These are phyloP conservation scores for Phalacrocorax pelagicus DNA, from an alignment of 2,113 vertebrate genomes.

Conservation along the genomic window DNA sequence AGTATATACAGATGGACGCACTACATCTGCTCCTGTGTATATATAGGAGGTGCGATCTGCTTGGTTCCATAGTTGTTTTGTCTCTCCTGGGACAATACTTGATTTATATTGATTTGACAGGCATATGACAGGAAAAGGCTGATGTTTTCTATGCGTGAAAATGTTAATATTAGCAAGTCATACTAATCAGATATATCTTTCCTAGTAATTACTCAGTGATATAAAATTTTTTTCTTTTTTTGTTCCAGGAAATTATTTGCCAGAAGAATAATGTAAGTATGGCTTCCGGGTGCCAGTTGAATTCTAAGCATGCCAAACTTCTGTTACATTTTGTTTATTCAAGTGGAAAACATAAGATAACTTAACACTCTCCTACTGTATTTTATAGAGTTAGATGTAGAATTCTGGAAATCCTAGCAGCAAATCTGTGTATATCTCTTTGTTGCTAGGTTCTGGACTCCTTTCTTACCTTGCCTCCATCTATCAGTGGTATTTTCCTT, in stretches of 20 bases:
- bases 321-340: not conserved
- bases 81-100: not conserved
- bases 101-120: not conserved
- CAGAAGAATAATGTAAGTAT: constrained; percentile 99
- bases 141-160: no score
- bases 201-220: not conserved
- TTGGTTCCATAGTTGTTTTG: not conserved
- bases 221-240: not conserved
- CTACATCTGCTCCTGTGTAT: not conserved
- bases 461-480: not conserved
- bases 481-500: constrained; percentile 13
- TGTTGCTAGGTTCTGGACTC: constrained; percentile 49
- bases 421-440: not conserved
- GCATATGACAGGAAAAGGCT: no score
- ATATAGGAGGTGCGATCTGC: not conserved
- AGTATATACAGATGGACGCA: not conserved
- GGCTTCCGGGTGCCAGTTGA: not conserved
- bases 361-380: not conserved
- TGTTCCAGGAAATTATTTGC: constrained; percentile 92
- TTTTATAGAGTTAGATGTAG: not conserved
- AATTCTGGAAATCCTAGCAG: constrained; percentile 22
- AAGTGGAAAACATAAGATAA: no score
- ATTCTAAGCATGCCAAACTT: not conserved
- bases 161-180: not conserved
- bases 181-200: not conserved